phyloP scores from a whole-genome alignment of 2,113 vertebrate species.

The Pterocles orientalis region DNA sequence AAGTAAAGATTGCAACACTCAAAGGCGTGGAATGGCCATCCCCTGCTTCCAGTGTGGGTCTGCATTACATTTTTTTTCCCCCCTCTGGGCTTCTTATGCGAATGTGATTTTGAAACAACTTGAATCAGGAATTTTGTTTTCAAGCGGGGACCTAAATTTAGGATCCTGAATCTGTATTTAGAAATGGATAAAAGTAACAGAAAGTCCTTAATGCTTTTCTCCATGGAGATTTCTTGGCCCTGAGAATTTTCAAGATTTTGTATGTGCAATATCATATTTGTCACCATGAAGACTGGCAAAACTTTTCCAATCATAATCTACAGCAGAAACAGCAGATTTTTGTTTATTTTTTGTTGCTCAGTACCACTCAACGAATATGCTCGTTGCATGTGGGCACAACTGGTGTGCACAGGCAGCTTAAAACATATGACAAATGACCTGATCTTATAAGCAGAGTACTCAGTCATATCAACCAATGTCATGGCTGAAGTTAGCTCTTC shows the following conservation, averaged over 20 bases:
- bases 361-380: neutral
- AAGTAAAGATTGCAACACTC: slow-evolving; percentile 46
- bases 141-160: slow-evolving; percentile 30
- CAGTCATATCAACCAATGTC: neutral
- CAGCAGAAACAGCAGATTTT: neutral
- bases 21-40: neutral
- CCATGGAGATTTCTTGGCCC: neutral
- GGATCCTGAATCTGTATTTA: neutral
- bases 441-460: neutral
- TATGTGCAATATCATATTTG: neutral
- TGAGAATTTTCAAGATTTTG: neutral
- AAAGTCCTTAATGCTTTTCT: neutral
- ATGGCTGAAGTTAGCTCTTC: neutral
- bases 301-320: neutral
- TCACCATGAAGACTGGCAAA: neutral
- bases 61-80: neutral
- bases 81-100: neutral
- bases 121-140: slow-evolving; percentile 43
- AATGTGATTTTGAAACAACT: slow-evolving; percentile 23
- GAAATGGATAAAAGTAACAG: slow-evolving; percentile 8
- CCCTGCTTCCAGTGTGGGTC: neutral
- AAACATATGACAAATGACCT: neutral
- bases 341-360: neutral
- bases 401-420: neutral
- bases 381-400: rapidly evolving